Base-by-base conservation (phyloP, 2,113 vertebrate species). In the Prinia subflava region DNA sequence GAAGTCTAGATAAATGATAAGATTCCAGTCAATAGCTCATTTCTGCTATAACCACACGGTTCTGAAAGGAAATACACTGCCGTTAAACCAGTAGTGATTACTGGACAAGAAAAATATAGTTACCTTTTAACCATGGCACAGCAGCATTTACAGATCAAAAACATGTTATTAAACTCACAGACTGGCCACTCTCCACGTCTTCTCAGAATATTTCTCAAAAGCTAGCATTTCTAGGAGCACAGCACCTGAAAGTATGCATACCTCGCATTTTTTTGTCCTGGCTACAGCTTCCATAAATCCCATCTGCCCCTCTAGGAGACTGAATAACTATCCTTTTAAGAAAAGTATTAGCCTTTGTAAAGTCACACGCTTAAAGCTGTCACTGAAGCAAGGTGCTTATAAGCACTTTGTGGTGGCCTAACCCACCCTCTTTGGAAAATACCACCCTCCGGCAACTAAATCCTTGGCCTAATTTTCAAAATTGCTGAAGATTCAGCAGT, bases 11-110 rank as follows among this genome's bases (percentile, higher is more conserved):
- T 96, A 96, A 97, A 97, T 96, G 97, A 97, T 97, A 96, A 96
- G 91, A 98, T 96, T 97, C 96, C 95, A 97, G 98, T 97, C 95
- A 98, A 97, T 97, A 97, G 98, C 97, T 98, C 94, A 96, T 94
- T 97, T 96, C 89, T 95, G 73, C 95, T 95, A 76, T 77, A 94
- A 97, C 85, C 94, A 95, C 91, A 85, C 56, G 73, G 82, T 73
- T 91, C 94, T 92, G 87, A 96, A 96, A 94, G 90, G 94, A 97
- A 97, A 97, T 46, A 85, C 57, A 56, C 52, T 41, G 75, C 87
- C 87, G 90, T 94, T 96, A 95, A 97, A 90, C 94, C 95, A 95
- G 76, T 23, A 94, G 92, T 87, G 93, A 87, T 96, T 96, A 95
- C 92, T 68, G 96, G 93, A 86, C 90, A 95, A 94, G 90, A 94